phyloP scores from a whole-genome alignment of 2,888 invertebrate species.

The Xylophagus ater region DNA sequence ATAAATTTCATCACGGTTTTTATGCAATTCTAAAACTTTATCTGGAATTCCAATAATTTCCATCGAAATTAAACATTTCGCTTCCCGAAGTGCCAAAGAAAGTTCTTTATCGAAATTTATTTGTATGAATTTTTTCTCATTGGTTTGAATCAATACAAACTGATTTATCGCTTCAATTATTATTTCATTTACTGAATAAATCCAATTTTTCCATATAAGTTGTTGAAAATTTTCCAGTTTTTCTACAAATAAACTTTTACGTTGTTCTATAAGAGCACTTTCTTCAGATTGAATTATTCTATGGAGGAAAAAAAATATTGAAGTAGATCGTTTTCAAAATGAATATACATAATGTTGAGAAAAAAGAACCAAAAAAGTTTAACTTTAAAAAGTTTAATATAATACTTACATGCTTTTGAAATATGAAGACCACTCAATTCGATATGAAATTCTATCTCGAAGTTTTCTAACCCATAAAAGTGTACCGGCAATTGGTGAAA shows the following conservation, averaged over 20 bases:
- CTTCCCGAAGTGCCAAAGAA: conserved; percentile 14
- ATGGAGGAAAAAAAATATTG: no score
- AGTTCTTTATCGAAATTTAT: conserved; percentile 16
- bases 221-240: conserved; percentile 41
- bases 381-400: no score
- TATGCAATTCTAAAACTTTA: conserved; percentile 25
- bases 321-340: no score
- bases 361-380: no score
- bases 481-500: conserved; percentile 47
- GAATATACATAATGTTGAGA: no score
- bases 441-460: conserved; percentile 44
- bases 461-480: conserved; percentile 59
- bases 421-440: no score
- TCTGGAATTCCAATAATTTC: conserved; percentile 24
- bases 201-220: conserved; percentile 44
- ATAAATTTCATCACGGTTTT: conserved; percentile 28
- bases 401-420: no score
- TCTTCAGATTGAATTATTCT: conserved; percentile 32
- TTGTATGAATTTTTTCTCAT: neutral
- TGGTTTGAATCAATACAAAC: neutral
- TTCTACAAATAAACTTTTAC: conserved; percentile 36
- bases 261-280: conserved; percentile 23
- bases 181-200: conserved; percentile 18
- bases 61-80: conserved; percentile 19
- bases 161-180: conserved; percentile 28